phyloP scores from a whole-genome alignment of 2,888 invertebrate species.

The Tryphoninae sp. region DNA sequence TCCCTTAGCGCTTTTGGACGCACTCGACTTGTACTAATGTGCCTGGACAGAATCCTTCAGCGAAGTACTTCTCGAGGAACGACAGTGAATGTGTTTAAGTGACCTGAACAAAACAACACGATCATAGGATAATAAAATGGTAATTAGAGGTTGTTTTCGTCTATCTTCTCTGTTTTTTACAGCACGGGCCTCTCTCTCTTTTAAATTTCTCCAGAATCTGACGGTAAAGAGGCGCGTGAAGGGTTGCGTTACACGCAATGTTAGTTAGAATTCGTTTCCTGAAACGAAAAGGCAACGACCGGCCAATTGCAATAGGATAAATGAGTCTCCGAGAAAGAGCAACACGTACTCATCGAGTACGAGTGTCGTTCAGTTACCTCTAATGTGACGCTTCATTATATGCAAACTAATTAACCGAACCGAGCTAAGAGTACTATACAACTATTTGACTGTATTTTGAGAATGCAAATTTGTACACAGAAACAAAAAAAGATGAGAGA shows the following conservation, averaged over 20 bases:
- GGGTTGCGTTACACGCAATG: slow-evolving; percentile 10
- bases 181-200: slow-evolving; percentile 1
- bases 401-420: slow-evolving; percentile 28
- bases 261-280: slow-evolving; percentile 22
- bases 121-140: slow-evolving; percentile 73
- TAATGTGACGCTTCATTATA: slow-evolving; percentile 34
- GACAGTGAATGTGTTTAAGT: slow-evolving; percentile 81
- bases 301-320: slow-evolving; percentile 16
- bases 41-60: slow-evolving; percentile 75
- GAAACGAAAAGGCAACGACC: slow-evolving; percentile 37
- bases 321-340: not conserved
- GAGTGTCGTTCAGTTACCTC: slow-evolving; percentile 62
- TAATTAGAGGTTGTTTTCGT: slow-evolving; percentile 55
- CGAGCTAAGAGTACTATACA: slow-evolving; percentile 32
- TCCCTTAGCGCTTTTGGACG: slow-evolving; percentile 70
- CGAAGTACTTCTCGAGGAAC: slow-evolving; percentile 80
- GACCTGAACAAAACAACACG: slow-evolving; percentile 82
- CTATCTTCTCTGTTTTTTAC: slow-evolving; percentile 21
- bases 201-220: slow-evolving; percentile 10
- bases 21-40: slow-evolving; percentile 62
- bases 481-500: slow-evolving; percentile 31
- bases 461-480: slow-evolving; percentile 32
- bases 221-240: slow-evolving; percentile 9
- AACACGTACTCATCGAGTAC: slow-evolving; percentile 62
- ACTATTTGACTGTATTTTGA: slow-evolving; percentile 38